Evolutionary conservation across 2,113 vertebrate species (phyloP).

Genomic region (Tauraco erythrolophus): DNA sequence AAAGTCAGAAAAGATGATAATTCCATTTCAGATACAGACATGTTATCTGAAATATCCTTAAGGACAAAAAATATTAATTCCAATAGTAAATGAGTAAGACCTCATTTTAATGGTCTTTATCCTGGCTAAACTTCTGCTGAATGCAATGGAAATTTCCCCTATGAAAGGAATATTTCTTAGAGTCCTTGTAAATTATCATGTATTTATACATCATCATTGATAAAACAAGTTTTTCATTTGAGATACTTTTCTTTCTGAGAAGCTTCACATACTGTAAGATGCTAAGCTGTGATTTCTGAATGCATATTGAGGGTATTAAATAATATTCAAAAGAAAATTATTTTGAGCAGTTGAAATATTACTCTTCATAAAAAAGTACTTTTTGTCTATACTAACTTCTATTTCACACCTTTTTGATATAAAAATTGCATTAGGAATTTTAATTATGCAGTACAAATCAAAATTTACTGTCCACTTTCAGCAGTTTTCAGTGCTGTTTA

Average conservation of each 20-base stretch:
- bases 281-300: neutral
- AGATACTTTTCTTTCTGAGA: constrained; percentile 4
- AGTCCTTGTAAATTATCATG: neutral
- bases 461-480: neutral
- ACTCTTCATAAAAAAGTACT: neutral
- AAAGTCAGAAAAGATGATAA: neutral
- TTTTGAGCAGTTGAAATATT: neutral
- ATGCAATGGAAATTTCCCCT: neutral
- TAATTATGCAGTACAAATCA: neutral
- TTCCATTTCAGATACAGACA: neutral
- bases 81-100: neutral
- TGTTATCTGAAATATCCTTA: neutral
- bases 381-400: neutral
- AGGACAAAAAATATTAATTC: neutral
- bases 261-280: neutral
- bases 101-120: neutral
- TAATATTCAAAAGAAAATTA: neutral
- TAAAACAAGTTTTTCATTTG: neutral
- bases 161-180: neutral
- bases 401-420: neutral
- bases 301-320: neutral
- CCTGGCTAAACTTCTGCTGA: neutral
- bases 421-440: neutral
- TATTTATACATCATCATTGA: neutral
- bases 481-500: neutral